A percentile compares a stretch with the other conserved stretches of the same genome.
These are phyloP conservation scores for Rallus limicola DNA, from an alignment of 2,113 vertebrate genomes.

Conservation along the genomic window DNA sequence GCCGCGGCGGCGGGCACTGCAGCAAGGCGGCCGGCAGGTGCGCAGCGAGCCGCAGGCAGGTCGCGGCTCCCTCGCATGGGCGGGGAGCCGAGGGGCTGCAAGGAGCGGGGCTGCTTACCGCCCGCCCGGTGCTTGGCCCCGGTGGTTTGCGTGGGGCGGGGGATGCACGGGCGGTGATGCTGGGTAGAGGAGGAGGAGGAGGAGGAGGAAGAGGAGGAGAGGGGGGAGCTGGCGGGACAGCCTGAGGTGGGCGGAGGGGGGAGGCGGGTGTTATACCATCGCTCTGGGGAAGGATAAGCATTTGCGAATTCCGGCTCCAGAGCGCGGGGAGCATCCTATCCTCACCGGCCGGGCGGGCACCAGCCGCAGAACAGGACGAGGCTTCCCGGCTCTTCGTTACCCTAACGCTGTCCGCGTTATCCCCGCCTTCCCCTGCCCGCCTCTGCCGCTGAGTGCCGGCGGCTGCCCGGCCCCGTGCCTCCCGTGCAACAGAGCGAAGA, in stretches of 20 bases:
- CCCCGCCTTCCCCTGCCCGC: neutral
- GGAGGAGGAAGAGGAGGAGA: slow-evolving; percentile 46
- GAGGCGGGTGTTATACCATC: slow-evolving; percentile 77
- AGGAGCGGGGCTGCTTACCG: neutral
- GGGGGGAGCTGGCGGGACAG: slow-evolving; percentile 49
- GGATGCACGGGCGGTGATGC: slow-evolving; percentile 20
- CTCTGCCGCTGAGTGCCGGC: neutral
- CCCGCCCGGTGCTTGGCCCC: neutral
- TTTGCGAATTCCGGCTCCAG: slow-evolving; percentile 72
- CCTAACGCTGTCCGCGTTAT: neutral
- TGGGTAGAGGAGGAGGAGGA: neutral
- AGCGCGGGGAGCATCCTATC: slow-evolving; percentile 56
- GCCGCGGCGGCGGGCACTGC: neutral
- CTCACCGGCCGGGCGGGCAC: neutral
- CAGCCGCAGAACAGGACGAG: neutral
- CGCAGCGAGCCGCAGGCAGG: neutral
- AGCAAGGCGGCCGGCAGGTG: neutral
- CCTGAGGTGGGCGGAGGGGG: slow-evolving; percentile 46
- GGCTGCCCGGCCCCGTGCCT: neutral
- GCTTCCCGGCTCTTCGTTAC: neutral
- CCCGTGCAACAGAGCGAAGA: neutral
- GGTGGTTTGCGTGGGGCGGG: neutral
- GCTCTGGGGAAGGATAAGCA: slow-evolving; percentile 76
- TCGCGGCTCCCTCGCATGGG: neutral
- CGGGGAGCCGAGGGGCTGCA: neutral